A percentile compares a stretch with the other conserved stretches of the same genome.
phyloP scores from a whole-genome alignment of 2,888 invertebrate genomes.

The Diaprepes abbreviatus region DNA sequence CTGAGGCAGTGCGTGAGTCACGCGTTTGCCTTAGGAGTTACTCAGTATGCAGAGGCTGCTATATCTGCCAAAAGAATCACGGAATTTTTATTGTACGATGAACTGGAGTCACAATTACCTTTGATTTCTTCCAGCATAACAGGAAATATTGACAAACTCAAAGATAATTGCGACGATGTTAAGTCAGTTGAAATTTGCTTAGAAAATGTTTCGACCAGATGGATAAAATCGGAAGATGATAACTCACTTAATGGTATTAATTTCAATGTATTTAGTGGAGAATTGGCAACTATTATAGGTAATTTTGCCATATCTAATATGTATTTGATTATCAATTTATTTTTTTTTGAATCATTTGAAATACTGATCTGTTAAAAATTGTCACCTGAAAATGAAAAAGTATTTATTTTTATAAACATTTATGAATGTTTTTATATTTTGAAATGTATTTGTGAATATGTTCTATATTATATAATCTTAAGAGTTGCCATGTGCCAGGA shows the following conservation, averaged over 20 bases:
- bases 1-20: slow-evolving; percentile 77
- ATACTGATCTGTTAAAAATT: too few relatives aligned
- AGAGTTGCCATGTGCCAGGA: too few relatives aligned
- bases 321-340: too few relatives aligned
- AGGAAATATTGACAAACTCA: too few relatives aligned
- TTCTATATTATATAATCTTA: too few relatives aligned
- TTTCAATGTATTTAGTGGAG: slow-evolving; percentile 69
- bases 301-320: too few relatives aligned
- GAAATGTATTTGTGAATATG: too few relatives aligned
- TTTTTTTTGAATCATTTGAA: too few relatives aligned
- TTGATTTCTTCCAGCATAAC: neutral
- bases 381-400: too few relatives aligned
- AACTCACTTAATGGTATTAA: slow-evolving; percentile 72
- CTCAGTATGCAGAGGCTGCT: slow-evolving; percentile 78
- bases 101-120: slow-evolving; percentile 26
- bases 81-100: slow-evolving; percentile 69
- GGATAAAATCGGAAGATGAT: slow-evolving; percentile 65
- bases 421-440: too few relatives aligned
- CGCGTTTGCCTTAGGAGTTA: slow-evolving; percentile 70
- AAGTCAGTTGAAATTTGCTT: slow-evolving; percentile 1
- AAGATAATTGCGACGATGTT: neutral
- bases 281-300: slow-evolving; percentile 70
- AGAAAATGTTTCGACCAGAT: slow-evolving; percentile 67
- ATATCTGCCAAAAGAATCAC: slow-evolving; percentile 67
- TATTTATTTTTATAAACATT: too few relatives aligned